Base-by-base conservation (phyloP, 2,888 invertebrate species). In the Cosmorhoe ocellata region DNA sequence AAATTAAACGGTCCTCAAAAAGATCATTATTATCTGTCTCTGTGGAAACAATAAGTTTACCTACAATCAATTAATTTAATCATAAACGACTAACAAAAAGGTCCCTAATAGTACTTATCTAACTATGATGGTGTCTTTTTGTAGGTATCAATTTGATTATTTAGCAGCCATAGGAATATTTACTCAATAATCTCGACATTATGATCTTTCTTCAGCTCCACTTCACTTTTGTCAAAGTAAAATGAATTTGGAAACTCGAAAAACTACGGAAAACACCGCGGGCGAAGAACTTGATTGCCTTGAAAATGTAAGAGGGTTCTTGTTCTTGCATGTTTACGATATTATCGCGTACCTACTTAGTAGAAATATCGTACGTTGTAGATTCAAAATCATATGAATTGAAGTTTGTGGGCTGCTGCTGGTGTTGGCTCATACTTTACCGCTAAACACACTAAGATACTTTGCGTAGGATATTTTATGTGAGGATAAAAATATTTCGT, bases 1-100 rank as follows among this genome's bases (percentile, higher is more conserved):
- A 77, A 77, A 74, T 74, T 68, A 75, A 78, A 81, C 76, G 73
- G 74, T 71, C 68, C 64, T 64, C 64, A 68, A 72, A 69, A 44
- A 26, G 18, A 26, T 41, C 32, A 26, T 41, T 26, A 41, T 32
- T 41, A 26, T 22, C 18, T 7, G 7, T 24, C 24, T 6, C 24
- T 24, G 18, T 18, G 18, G 18, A 3, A 18, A 18, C 18, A 18
- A 18, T 3, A 18, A 4, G 18, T 18, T 18, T 18, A 18, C 4
- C 2, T 18, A 18, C 4, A 18, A 3, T 18, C 4, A 18, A 3
- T 18, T 18, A 3, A 18, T 18, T 18, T 18, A 18, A 18, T 3
- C 18, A 18, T 18, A 18, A n/a, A n/a, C n/a, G n/a, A n/a, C n/a
- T n/a, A n/a, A n/a, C n/a, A n/a, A n/a, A n/a, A n/a, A n/a, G n/a